Evolutionary conservation across 2,797 vertebrate species (phyloP), one percentile per base, ranked within the genome.

Genomic region (Parauchenoglanis punctatus): DNA sequence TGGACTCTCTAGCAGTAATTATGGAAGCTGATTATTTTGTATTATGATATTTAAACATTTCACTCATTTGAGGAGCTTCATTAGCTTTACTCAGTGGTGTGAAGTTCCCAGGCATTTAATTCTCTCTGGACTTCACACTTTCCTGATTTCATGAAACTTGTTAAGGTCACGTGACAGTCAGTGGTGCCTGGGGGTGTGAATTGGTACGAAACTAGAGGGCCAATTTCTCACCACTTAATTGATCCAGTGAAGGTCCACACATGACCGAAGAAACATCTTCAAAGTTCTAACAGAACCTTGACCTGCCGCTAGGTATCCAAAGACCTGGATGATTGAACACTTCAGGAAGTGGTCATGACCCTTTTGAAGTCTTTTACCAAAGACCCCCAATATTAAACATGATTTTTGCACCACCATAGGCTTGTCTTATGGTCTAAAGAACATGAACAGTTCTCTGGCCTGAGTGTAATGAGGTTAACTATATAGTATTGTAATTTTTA

Each of bases 41-140:
- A 31, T 28, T 54, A 12, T 23, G 58, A 63, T 81, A n/a, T 81
- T 81, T 46, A 63, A 81, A 81, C 4, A 11, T 68, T 31, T 83
- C 49, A 35, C n/a, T 70, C 3, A 83, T 56, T 35, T 58, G 65
- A 72, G 63, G 65, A 70, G 65, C 49, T 72, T 54, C 82, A 54
- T 84, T 70, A 70, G 63, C 59, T 65, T 82, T 84, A 54, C 49
- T 84, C 46, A 40, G 49, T 25, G 65, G 28, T 70, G 65, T 72
- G 82, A 84, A 84, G 56, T 84, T 84, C 82, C 65, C 82, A 84
- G 65, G 82, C 65, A 35, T 84, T 83, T 65, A 56, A 83, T 68
- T 44, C 67, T 44, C 67, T 52, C 17, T 72, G 77, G 52, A 49
- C 23, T 56, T 82, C 80, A 59, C 80, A 84, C 67, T 67, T 52